A percentile compares a stretch with the other conserved stretches of the same genome.
These are phyloP conservation scores for Myripristis jacobus DNA, from an alignment of 2,797 vertebrate species.

Conservation along the genomic window DNA sequence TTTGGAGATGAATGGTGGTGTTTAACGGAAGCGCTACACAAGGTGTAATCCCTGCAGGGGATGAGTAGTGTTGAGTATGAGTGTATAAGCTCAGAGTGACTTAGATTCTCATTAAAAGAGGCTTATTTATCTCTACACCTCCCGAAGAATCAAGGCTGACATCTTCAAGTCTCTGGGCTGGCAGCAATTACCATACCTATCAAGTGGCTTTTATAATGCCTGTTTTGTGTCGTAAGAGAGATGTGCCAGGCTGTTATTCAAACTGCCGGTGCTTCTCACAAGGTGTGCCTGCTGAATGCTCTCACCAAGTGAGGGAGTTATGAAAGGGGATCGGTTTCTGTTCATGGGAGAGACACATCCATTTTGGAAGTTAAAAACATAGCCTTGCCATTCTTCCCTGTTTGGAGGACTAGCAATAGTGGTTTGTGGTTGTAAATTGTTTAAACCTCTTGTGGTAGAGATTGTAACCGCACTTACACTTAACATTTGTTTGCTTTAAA, in stretches of 20 bases:
- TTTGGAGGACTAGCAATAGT: constrained; percentile 26
- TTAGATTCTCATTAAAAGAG: constrained; percentile 80
- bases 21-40: constrained; percentile 58
- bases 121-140: constrained; percentile 78
- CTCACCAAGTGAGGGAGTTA: constrained; percentile 57
- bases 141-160: constrained; percentile 72
- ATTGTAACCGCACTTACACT: constrained; percentile 30
- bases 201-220: constrained; percentile 69
- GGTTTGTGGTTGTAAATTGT: constrained; percentile 28
- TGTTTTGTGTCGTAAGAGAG: constrained; percentile 64
- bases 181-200: constrained; percentile 78
- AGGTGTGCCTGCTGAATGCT: constrained; percentile 49
- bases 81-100: constrained; percentile 72
- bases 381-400: constrained; percentile 23
- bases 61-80: constrained; percentile 66
- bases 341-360: constrained; percentile 16
- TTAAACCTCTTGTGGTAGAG: constrained; percentile 36
- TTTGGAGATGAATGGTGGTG: constrained; percentile 55
- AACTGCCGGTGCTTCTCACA: constrained; percentile 60
- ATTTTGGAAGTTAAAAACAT: constrained; percentile 67
- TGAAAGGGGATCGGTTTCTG: constrained; percentile 55
- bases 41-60: constrained; percentile 72
- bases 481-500: constrained; percentile 14
- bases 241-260: constrained; percentile 67
- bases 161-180: constrained; percentile 70